These are phyloP conservation scores for Himalopsyche tibetana DNA, from an alignment of 2,888 invertebrate species.

Conservation along the genomic window DNA sequence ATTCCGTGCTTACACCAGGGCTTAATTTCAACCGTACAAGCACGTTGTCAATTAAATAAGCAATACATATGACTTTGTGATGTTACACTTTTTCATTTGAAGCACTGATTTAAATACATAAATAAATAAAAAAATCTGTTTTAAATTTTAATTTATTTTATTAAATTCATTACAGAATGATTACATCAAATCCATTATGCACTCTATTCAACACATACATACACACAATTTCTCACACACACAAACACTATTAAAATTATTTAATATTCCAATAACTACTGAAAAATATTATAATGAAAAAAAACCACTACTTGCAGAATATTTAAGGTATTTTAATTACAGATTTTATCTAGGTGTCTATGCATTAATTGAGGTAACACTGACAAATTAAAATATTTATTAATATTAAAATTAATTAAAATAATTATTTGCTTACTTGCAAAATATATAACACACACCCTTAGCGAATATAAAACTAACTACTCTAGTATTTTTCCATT, in stretches of 20 bases:
- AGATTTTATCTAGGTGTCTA: not conserved
- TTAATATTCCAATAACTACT: not conserved
- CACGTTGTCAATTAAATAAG: no score
- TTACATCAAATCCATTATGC: conserved; percentile 40
- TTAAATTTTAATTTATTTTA: not conserved
- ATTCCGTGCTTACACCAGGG: no score
- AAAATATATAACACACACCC: conserved; percentile 22
- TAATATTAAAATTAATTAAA: not conserved
- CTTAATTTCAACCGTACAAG: no score
- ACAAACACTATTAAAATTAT: conserved; percentile 23
- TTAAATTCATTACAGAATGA: conserved; percentile 29
- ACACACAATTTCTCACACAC: not conserved
- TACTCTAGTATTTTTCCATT: not conserved
- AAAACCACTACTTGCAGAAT: not conserved
- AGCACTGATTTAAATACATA: not conserved
- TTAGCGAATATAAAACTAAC: conserved; percentile 12
- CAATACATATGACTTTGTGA: no score
- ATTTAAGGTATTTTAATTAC: not conserved
- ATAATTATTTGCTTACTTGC: not conserved
- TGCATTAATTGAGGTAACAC: conserved; percentile 1
- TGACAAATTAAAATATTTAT: not conserved
- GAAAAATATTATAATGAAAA: not conserved
- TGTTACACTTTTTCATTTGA: no score
- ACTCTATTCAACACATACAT: conserved; percentile 16
- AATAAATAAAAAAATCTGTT: not conserved